Base-by-base conservation (phyloP, 2,888 invertebrate genomes). In the Cancer borealis region DNA sequence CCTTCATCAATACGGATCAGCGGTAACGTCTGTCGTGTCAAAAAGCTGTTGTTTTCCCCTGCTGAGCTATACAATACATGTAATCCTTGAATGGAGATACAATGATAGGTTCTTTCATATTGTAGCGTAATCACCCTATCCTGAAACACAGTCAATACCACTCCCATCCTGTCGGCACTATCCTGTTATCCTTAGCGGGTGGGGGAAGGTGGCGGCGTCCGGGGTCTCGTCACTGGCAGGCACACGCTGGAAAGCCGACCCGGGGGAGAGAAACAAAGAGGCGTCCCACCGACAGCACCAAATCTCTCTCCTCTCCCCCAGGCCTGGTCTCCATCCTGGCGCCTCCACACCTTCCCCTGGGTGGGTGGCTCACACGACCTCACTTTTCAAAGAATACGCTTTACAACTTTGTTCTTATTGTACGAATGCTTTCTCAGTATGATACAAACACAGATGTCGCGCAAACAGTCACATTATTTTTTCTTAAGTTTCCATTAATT, bases 201-300 rank as follows among this genome's bases (percentile, higher is more conserved):
- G 79, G 79, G 8, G 79, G 79, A 30, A 30, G 79, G 79, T 30
- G 30, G 79, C 79, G 30, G 79, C 30, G 79, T 30, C 79, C 79
- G 12, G 30, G 79, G 79, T 79, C 79, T 79, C 79, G 79, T 79
- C 79, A 79, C 79, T 30, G 79, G 4, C 66, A 79, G 79, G 79
- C 79, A 79, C 79, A 79, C 79, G 79, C 79, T 30, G 79, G 79
- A 10, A 73, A 79, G 79, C 79, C 79, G 79, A 30, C 79, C 30
- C 79, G 12, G 30, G 79, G 79, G 79, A 79, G 30, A 79, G 30
- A 21, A 79, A 79, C 79, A 79, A 79, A 79, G 79, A 79, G 79
- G 79, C 79, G 79, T 30, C 30, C 12, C 26, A 30, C 79, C 79
- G 79, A 26, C 79, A 79, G 79, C 79, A 14, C 30, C 79, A 79